Evolutionary conservation across 2,113 vertebrate species (phyloP), one percentile per base, ranked within the genome.

Genomic region (Dolichotis patagonum): DNA sequence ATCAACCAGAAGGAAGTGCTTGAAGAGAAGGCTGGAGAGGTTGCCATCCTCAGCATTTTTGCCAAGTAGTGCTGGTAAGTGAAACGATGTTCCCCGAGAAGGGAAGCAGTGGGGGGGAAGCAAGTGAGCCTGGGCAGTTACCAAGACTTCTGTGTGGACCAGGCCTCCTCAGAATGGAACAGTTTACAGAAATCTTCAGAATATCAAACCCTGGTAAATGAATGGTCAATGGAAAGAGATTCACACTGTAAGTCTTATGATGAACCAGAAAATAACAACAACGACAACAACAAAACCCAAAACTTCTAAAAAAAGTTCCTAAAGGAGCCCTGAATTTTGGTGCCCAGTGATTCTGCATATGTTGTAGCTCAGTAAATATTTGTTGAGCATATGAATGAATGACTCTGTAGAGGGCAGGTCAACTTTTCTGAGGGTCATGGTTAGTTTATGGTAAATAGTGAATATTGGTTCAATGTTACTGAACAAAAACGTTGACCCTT

Each of bases 111-210:
- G 0, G n/a, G 46, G 26, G 35, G 24, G 16, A 67, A 58, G 26
- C 46, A 54, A 49, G 80, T 69, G 67, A 67, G 12, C 43, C 49
- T 67, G 80, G 85, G 32, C 52, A 58, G 2, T 80, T 54, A 71
- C 75, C 19, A 83, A 80, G 52, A 52, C 24, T 87, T 95, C 73
- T 77, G 19, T 71, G 28, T 65, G 38, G 32, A 75, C 35, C 60
- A 60, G 60, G 1, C 7, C 60, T 30, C 35, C 69, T 88, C 77
- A 41, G 38, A 81, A 49, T 60, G 65, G 82, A 86, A 81, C 54
- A 41, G 28, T 54, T 67, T 88, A 78, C 43, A 77, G 87, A 88
- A 84, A 67, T 86, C 41, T 94, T 92, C 52, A 85, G 73, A 92
- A 85, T 82, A 75, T 32, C 43, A 80, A 91, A 62, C 46, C 3